phyloP scores from a whole-genome alignment of 1,140 invertebrate genomes.

The Pogonomyrmex barbatus region DNA sequence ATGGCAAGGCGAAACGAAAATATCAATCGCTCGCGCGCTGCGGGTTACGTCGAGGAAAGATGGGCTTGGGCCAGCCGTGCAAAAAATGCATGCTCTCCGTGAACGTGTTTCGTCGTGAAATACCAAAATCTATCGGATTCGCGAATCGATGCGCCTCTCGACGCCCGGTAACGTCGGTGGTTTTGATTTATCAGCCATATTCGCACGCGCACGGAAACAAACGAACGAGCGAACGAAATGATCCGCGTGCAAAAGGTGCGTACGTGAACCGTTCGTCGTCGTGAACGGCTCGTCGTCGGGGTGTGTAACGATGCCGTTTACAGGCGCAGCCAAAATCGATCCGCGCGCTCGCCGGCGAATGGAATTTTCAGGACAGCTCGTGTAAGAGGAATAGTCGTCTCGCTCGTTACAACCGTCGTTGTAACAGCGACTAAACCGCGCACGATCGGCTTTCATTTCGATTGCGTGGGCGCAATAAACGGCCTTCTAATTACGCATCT shows the following conservation, averaged over 20 bases:
- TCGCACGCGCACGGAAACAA: conserved; percentile 9
- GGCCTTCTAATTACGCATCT: conserved; percentile 48
- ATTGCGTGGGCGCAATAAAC: conserved; percentile 57
- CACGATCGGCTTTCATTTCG: conserved; percentile 50
- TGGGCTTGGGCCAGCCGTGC: not conserved
- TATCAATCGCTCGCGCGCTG: conserved; percentile 32
- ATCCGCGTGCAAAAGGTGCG: conserved; percentile 20
- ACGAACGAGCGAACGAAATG: conserved; percentile 23
- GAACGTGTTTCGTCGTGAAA: not conserved
- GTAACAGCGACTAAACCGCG: conserved; percentile 28
- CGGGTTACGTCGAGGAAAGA: not conserved
- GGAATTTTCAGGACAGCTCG: conserved; percentile 32
- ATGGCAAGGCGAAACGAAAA: conserved; percentile 17
- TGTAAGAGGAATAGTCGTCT: conserved; percentile 31
- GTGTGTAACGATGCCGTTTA: conserved; percentile 37
- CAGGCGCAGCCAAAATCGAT: conserved; percentile 11
- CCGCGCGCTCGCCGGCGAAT: conserved; percentile 12
- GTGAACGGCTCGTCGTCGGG: not conserved
- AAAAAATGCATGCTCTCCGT: conserved; percentile 2
- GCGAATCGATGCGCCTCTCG: conserved; percentile 25
- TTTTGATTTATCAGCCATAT: conserved; percentile 54
- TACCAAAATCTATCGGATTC: not conserved
- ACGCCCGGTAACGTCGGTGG: not conserved
- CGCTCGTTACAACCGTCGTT: conserved; percentile 35
- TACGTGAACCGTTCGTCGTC: not conserved